phyloP scores from a whole-genome alignment of 2,797 vertebrate species.

The Leuciscus waleckii region DNA sequence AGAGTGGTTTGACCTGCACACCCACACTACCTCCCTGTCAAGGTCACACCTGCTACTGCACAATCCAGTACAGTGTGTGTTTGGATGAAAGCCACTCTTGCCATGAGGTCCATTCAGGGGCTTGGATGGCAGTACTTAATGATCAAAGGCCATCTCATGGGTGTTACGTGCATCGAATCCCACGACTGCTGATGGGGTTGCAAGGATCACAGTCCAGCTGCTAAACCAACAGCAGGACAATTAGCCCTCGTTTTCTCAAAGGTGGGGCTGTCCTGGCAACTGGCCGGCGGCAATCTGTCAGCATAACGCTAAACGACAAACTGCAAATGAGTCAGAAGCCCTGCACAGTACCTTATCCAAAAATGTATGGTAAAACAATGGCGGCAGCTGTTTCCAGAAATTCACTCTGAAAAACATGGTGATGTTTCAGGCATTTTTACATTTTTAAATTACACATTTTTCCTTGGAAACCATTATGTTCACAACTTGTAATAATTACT shows the following conservation, averaged over 20 bases:
- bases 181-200: constrained; percentile 20
- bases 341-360: neutral
- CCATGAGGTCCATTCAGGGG: constrained; percentile 42
- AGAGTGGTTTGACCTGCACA: constrained; percentile 43
- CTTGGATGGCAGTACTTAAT: constrained; percentile 40
- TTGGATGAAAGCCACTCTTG: constrained; percentile 38
- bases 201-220: constrained; percentile 29
- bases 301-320: constrained; percentile 23
- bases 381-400: constrained; percentile 1
- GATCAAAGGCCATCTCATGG: constrained; percentile 45
- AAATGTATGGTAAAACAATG: neutral
- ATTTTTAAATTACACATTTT: neutral
- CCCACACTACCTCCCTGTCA: constrained; percentile 52
- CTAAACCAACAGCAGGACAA: constrained; percentile 40
- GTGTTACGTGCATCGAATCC: constrained; percentile 25
- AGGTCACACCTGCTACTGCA: constrained; percentile 54
- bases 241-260: constrained; percentile 36
- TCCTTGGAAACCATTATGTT: neutral
- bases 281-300: constrained; percentile 26
- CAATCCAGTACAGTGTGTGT: constrained; percentile 25
- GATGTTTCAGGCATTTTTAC: neutral
- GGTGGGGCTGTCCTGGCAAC: constrained; percentile 31
- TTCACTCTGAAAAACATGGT: neutral
- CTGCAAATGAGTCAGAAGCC: constrained; percentile 13
- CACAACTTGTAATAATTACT: neutral